phyloP scores from a whole-genome alignment of 2,888 invertebrate species.

The Scelioninae gen. 1 region DNA sequence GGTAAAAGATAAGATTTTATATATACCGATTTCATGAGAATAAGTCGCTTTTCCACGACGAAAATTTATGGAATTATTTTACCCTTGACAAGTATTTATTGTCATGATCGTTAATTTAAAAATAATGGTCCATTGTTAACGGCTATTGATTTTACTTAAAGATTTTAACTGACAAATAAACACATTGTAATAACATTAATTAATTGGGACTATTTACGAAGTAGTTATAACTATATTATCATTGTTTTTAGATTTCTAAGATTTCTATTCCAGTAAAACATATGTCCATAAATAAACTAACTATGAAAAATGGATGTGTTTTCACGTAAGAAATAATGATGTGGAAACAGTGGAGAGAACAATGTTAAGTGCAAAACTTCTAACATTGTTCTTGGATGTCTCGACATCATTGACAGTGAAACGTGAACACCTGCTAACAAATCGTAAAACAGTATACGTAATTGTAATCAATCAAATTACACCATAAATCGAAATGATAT shows the following conservation, averaged over 20 bases:
- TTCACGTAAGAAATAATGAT: slow-evolving; percentile 24
- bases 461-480: too few relatives aligned
- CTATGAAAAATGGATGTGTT: slow-evolving; percentile 30
- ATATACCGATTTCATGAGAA: neutral
- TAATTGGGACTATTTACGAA: slow-evolving; percentile 2
- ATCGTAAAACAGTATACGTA: too few relatives aligned
- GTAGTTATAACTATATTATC: slow-evolving; percentile 17
- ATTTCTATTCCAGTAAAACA: slow-evolving; percentile 29
- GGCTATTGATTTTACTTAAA: neutral
- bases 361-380: slow-evolving; percentile 27
- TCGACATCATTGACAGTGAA: slow-evolving; percentile 33
- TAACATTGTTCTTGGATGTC: slow-evolving; percentile 28
- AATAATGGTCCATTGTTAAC: slow-evolving; percentile 8
- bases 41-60: neutral
- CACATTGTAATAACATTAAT: neutral
- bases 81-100: slow-evolving; percentile 27
- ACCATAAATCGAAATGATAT: too few relatives aligned
- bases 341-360: slow-evolving; percentile 16
- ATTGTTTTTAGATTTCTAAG: slow-evolving; percentile 22
- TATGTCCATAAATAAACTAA: slow-evolving; percentile 15
- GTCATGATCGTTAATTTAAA: slow-evolving; percentile 10
- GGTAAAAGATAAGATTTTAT: slow-evolving; percentile 14
- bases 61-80: slow-evolving; percentile 36
- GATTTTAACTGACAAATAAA: neutral
- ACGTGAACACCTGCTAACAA: neutral